Base-by-base conservation (phyloP, 2,113 vertebrate species). In the Hystrix cristata region DNA sequence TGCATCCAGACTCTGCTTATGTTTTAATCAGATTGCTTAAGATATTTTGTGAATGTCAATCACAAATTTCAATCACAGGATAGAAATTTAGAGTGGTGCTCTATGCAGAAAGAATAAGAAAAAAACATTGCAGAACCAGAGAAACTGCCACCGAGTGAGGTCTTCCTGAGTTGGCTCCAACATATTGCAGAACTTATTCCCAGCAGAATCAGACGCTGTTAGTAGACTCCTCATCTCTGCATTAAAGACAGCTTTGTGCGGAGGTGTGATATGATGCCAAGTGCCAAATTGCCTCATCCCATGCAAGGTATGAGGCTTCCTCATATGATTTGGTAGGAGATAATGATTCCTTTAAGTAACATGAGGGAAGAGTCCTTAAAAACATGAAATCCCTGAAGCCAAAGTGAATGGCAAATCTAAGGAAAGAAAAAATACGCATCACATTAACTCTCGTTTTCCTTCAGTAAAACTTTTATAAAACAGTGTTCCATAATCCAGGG, bases 181-280 rank as follows among this genome's bases (percentile, higher is more conserved):
- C 21, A 38, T 19, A 6, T 21, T 62, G 34, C 2, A 11, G 31
- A 72, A 55, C 23, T 83, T 57, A 48, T 8, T 78, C 43, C 48
- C 3, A 43, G 6, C 48, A 15, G 7, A 51, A 38, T 60, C 23
- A 10, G 0, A 4, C 25, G 3, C 12, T 34, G 0, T 14, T 0
- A 0, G 2, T 29, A 7, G 29, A 64, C 51, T 34, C 12, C 21
- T 76, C 8, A 0, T 65, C 19, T 62, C 69, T 78, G 3, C 27
- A 31, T 8, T n/a, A n/a, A 0, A 82, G 65, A 60, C 85, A 62
- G 31, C 5, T 19, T 93, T 38, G 31, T 2, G 19, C 46, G 5
- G 8, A 31, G 29, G 46, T 21, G 23, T 14, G n/a, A 53, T 3
- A 57, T 18, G 69, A 60, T 43, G 2, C 2, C 25, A 53, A 29